These are phyloP conservation scores for Spea hammondii DNA, from an alignment of 2,797 vertebrate genomes.

Conservation along the genomic window DNA sequence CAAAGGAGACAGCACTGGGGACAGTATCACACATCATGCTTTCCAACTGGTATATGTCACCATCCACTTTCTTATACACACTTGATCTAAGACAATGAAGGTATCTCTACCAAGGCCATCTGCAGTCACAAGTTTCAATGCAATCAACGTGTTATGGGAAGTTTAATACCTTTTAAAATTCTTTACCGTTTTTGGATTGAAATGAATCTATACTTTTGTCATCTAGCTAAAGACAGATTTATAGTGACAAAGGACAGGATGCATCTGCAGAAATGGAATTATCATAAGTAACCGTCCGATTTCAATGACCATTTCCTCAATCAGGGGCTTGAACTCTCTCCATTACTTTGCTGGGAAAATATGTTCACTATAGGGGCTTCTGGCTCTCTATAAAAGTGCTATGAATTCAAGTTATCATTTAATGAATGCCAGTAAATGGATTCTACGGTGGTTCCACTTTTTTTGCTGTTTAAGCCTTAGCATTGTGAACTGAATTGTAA, in stretches of 20 bases:
- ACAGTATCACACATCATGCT: no score
- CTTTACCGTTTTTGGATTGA: no score
- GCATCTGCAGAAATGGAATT: conserved; percentile 24
- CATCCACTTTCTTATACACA: no score
- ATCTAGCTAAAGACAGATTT: conserved; percentile 19
- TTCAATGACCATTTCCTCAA: conserved; percentile 11
- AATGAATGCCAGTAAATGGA: not conserved
- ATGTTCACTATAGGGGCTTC: not conserved
- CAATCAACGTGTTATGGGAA: no score
- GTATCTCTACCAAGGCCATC: no score
- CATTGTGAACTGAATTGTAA: not conserved
- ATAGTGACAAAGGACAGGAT: conserved; percentile 34
- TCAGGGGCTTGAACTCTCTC: conserved; percentile 23
- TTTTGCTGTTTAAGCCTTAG: not conserved
- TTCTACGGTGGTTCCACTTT: not conserved
- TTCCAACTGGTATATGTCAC: no score
- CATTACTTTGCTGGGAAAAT: not conserved
- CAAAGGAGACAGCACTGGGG: no score
- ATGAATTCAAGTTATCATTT: not conserved
- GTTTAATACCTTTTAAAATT: no score
- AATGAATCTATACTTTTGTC: not conserved
- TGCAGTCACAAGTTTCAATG: no score
- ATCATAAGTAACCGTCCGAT: not conserved
- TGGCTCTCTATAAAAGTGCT: not conserved
- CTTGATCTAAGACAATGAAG: no score